Conservation (phyloP, 2,113 vertebrate species). For the Rhinopithecus roxellana region DNA sequence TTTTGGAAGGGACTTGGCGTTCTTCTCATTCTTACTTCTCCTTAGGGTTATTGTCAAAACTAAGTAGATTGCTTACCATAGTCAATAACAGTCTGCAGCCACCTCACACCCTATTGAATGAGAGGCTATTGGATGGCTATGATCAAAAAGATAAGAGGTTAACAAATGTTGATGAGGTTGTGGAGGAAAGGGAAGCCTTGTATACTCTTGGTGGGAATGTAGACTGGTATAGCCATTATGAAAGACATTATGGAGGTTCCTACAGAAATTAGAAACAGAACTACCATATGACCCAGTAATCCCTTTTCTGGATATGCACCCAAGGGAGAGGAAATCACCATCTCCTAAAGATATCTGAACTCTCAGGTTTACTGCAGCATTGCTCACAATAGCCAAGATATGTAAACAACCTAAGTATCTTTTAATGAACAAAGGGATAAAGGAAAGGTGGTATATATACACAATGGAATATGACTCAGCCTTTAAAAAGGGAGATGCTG, state of each 20-base stretch:
- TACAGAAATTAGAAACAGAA: not conserved
- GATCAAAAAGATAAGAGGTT: not conserved
- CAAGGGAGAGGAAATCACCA: not conserved
- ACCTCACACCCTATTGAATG: too few species aligned
- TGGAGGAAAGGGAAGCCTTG: not conserved
- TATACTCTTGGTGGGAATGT: not conserved
- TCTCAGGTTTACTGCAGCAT: not conserved
- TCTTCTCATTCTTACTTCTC: not conserved
- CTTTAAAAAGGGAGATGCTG: not conserved
- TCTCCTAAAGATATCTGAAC: not conserved
- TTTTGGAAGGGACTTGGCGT: not conserved
- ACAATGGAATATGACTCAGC: not conserved
- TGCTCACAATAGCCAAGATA: not conserved
- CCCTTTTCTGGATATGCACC: not conserved
- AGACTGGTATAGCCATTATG: not conserved
- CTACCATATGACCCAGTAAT: not conserved
- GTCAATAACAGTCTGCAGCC: not conserved
- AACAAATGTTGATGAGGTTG: not conserved
- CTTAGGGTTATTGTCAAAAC: not conserved
- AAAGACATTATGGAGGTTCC: not conserved
- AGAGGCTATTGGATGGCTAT: not conserved
- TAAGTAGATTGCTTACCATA: not conserved
- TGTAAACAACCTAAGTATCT: not conserved
- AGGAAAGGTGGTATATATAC: not conserved
- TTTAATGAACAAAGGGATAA: not conserved